phyloP scores from a whole-genome alignment of 1,140 invertebrate genomes.

The Neuroterus valhalla region DNA sequence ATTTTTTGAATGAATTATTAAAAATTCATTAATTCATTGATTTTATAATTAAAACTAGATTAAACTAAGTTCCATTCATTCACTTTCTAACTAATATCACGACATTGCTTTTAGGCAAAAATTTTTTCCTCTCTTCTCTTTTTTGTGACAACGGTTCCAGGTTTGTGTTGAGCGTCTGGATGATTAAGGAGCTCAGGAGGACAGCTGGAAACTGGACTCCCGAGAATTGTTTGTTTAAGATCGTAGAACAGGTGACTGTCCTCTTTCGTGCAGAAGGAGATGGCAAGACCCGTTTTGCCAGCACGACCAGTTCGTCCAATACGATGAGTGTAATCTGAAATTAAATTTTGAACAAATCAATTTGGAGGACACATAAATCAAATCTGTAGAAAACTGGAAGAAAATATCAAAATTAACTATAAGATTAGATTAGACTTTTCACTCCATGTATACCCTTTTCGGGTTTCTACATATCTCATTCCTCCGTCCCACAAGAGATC shows the following conservation, averaged over 20 bases:
- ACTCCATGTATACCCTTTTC: no score
- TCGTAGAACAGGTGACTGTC: constrained; percentile 98
- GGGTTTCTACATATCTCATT: no score
- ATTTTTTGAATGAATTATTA: no score
- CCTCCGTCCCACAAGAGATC: no score
- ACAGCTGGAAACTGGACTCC: constrained; percentile 95
- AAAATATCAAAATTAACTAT: no score
- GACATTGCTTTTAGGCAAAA: constrained; percentile 80
- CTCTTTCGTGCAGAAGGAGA: constrained; percentile 98
- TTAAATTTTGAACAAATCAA: no score
- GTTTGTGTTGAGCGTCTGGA: constrained; percentile 98
- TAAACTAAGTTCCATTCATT: no score
- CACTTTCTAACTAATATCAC: constrained; percentile 84
- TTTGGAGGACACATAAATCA: no score
- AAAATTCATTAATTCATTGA: no score
- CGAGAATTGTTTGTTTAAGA: constrained; percentile 92
- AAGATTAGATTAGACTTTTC: no score
- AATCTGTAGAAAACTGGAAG: no score
- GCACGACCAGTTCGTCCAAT: constrained; percentile 99
- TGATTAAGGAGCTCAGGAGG: constrained; percentile 98
- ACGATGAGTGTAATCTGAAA: constrained; percentile 97
- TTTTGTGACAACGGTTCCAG: constrained; percentile 94
- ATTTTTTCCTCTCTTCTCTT: constrained; percentile 97
- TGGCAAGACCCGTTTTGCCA: constrained; percentile 96
- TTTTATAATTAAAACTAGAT: no score